Conservation (phyloP, 1,140 invertebrate species). For the Bombyx mandarina region DNA sequence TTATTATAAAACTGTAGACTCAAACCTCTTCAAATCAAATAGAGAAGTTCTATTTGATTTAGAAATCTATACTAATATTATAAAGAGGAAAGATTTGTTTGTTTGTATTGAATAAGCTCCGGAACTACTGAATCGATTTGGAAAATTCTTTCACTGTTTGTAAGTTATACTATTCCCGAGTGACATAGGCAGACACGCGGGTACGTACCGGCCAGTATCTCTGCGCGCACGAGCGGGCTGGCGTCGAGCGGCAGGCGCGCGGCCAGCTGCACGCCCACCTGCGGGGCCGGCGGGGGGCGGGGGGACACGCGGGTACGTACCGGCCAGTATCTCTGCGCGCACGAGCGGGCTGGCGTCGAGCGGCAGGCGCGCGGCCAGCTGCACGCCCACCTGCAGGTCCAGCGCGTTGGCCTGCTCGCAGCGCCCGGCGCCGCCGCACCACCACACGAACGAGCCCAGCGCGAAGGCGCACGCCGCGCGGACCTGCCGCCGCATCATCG, state of each 20-base stretch:
- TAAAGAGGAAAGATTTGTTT: too few species aligned
- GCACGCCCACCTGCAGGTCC: constrained; percentile 92
- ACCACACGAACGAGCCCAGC: constrained; percentile 74
- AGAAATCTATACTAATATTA: too few species aligned
- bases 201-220: constrained; percentile 55
- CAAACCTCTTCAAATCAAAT: neutral
- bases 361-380: constrained; percentile 81
- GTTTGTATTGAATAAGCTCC: too few species aligned
- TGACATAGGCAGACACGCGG: too few species aligned
- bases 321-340: constrained; percentile 81
- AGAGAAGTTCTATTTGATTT: too few species aligned
- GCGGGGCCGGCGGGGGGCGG: constrained; percentile 82
- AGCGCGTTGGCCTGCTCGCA: constrained; percentile 93
- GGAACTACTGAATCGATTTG: too few species aligned
- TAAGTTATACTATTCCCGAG: too few species aligned
- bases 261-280: constrained; percentile 88
- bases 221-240: constrained; percentile 89
- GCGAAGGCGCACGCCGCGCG: constrained; percentile 92
- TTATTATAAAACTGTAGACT: neutral
- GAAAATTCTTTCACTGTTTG: too few species aligned
- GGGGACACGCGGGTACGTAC: constrained; percentile 10
- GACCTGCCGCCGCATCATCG: constrained; percentile 72
- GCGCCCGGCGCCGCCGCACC: constrained; percentile 72
- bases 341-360: constrained; percentile 91
- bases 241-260: constrained; percentile 86